phyloP scores from a whole-genome alignment of 2,888 invertebrate species.

The Sipunculus nudus region DNA sequence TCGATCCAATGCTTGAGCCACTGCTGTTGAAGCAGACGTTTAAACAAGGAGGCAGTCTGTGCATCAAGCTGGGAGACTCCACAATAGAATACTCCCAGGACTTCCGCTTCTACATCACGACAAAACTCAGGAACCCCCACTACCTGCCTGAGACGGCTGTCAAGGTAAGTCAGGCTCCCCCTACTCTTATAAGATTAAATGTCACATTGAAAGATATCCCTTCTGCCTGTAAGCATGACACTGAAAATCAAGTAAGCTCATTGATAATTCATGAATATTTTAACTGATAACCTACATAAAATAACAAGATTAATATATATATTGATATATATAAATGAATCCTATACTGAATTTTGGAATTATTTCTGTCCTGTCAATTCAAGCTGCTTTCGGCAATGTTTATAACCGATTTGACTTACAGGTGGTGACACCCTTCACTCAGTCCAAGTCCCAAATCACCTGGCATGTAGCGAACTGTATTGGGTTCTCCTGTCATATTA shows the following conservation, averaged over 20 bases:
- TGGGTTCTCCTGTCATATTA: background rate
- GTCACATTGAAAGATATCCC: background rate
- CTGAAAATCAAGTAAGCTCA: too few species aligned
- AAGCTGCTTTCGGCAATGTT: too few species aligned
- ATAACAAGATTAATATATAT: too few species aligned
- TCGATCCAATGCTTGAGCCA: conserved; percentile 68
- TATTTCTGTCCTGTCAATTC: too few species aligned
- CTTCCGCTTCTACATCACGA: conserved; percentile 69
- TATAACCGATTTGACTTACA: too few species aligned
- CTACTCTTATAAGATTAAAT: background rate
- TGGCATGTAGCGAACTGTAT: background rate
- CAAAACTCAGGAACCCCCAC: conserved; percentile 68
- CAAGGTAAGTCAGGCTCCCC: conserved; percentile 55
- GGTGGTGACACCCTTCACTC: too few species aligned
- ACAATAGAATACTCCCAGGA: conserved; percentile 67
- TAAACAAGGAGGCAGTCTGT: conserved; percentile 67
- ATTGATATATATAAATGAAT: too few species aligned
- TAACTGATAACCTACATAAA: too few species aligned
- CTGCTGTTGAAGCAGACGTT: conserved; percentile 68
- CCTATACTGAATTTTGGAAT: too few species aligned
- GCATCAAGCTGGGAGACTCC: conserved; percentile 68
- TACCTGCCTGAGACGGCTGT: conserved; percentile 68
- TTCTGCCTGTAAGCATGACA: background rate
- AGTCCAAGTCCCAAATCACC: too few species aligned
- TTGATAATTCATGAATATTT: too few species aligned